Percentiles rank a stretch among this genome's conserved stretches.
phyloP scores from a whole-genome alignment of 2,888 invertebrate species.

The Nomada goodeniana region DNA sequence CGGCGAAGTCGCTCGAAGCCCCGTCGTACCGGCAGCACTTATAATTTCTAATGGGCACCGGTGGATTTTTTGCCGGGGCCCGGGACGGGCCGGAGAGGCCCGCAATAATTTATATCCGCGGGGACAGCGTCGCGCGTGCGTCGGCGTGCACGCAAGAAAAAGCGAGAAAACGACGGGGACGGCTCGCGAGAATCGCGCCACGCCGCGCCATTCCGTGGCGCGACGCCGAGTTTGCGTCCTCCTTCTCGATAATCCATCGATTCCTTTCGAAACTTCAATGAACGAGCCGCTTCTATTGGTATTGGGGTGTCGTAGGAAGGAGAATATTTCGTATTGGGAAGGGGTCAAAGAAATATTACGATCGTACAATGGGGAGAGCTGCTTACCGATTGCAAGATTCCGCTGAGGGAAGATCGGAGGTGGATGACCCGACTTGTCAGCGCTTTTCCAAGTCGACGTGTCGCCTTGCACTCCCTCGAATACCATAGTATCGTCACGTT shows the following conservation, averaged over 20 bases:
- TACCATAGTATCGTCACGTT: constrained; percentile 71
- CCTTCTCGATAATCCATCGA: too few species aligned
- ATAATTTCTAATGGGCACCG: constrained; percentile 71
- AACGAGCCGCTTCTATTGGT: background rate
- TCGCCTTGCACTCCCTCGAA: constrained; percentile 60
- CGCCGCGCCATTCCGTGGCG: constrained; percentile 8
- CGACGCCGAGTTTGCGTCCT: background rate
- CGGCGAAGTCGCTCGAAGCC: constrained; percentile 45
- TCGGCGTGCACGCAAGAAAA: constrained; percentile 62
- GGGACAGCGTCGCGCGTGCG: constrained; percentile 59
- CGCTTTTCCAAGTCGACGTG: constrained; percentile 68
- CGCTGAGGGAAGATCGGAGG: constrained; percentile 56
- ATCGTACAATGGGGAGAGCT: constrained; percentile 2
- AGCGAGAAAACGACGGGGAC: constrained; percentile 54
- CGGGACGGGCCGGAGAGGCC: constrained; percentile 42
- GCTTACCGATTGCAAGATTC: constrained; percentile 43
- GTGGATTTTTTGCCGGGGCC: constrained; percentile 51
- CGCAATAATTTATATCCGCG: constrained; percentile 65
- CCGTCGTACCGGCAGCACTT: constrained; percentile 63
- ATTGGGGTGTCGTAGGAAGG: too few species aligned
- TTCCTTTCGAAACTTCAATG: background rate
- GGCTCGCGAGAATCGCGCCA: constrained; percentile 43
- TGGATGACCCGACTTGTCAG: constrained; percentile 72
- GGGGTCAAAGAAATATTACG: background rate
- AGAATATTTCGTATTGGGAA: too few species aligned